Evolutionary conservation across 2,888 invertebrate species (phyloP).

Genomic region (Cabera pusaria): DNA sequence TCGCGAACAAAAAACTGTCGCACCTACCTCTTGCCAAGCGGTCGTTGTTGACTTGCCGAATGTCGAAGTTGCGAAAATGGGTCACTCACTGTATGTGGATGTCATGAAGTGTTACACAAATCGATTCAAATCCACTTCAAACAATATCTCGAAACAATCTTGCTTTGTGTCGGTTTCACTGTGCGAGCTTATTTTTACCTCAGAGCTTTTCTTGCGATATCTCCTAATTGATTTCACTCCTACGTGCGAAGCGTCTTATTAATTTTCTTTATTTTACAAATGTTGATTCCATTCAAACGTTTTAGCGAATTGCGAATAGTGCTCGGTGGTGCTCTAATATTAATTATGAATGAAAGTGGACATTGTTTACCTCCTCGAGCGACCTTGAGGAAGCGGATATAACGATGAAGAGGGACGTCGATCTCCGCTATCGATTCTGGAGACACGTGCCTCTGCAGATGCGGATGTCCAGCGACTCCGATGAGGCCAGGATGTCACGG

Average conservation of each 20-base stretch:
- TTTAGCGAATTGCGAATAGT: constrained; percentile 12
- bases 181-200: constrained; percentile 25
- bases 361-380: constrained; percentile 63
- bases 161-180: constrained; percentile 23
- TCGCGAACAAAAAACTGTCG: constrained; percentile 52
- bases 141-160: constrained; percentile 12
- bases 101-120: constrained; percentile 59
- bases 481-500: constrained; percentile 41
- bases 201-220: constrained; percentile 21
- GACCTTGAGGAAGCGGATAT: constrained; percentile 60
- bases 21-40: constrained; percentile 63
- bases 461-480: constrained; percentile 42
- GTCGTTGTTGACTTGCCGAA: constrained; percentile 54
- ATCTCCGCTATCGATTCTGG: constrained; percentile 52
- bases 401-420: constrained; percentile 38
- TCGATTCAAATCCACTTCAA: constrained; percentile 57
- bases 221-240: constrained; percentile 9
- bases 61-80: constrained; percentile 72
- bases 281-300: constrained; percentile 19
- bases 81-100: constrained; percentile 65
- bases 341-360: constrained; percentile 54
- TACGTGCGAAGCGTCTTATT: constrained; percentile 6
- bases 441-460: constrained; percentile 45
- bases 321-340: constrained; percentile 12
- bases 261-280: constrained; percentile 6